phyloP scores from a whole-genome alignment of 2,797 vertebrate genomes.

The Scomberomorus guttatus region DNA sequence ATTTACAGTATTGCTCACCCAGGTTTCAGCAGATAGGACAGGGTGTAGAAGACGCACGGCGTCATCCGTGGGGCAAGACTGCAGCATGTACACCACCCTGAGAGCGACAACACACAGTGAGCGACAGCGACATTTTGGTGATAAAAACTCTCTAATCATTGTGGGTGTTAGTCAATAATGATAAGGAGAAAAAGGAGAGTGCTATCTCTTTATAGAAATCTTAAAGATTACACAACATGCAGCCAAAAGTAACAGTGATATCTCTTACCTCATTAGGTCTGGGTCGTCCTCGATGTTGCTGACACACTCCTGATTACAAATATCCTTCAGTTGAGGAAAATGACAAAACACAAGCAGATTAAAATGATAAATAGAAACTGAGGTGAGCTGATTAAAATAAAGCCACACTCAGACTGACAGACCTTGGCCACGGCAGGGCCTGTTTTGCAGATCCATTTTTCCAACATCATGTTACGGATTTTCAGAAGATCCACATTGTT shows the following conservation, averaged over 20 bases:
- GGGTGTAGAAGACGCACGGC: slow-evolving; percentile 88
- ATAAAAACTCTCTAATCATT: background rate
- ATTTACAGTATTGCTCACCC: slow-evolving; percentile 82
- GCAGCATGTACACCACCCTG: slow-evolving; percentile 94
- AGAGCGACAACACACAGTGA: background rate
- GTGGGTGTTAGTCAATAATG: background rate
- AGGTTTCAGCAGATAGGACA: slow-evolving; percentile 88
- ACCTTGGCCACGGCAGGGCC: slow-evolving; percentile 82
- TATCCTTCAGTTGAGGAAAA: slow-evolving; percentile 71
- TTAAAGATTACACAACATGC: background rate
- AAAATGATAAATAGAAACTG: background rate
- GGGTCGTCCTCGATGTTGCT: slow-evolving; percentile 89
- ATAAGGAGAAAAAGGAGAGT: too few species aligned
- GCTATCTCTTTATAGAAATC: background rate
- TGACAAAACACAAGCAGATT: background rate
- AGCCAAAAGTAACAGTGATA: background rate
- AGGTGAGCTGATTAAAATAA: background rate
- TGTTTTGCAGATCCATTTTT: slow-evolving; percentile 94
- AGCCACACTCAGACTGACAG: slow-evolving; percentile 38
- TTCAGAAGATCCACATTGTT: slow-evolving; percentile 92
- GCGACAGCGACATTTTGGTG: background rate
- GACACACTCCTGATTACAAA: slow-evolving; percentile 82
- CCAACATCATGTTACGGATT: slow-evolving; percentile 90
- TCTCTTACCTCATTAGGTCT: slow-evolving; percentile 89
- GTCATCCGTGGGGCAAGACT: slow-evolving; percentile 86